These are phyloP conservation scores for Salminus brasiliensis DNA, from an alignment of 2,113 vertebrate species.

Conservation along the genomic window DNA sequence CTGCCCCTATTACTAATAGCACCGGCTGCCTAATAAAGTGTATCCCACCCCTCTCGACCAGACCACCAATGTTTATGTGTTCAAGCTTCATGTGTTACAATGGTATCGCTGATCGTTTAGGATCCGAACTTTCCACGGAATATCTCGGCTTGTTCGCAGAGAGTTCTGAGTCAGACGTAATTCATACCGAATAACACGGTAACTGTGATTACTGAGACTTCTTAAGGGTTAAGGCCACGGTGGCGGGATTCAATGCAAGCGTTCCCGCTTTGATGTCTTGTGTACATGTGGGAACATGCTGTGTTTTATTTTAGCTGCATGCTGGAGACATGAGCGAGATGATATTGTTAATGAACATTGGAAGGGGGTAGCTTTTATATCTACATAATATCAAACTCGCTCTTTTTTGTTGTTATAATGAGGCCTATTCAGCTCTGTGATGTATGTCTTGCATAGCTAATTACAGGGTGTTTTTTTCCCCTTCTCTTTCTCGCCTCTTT, in stretches of 20 bases:
- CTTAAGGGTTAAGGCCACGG: background rate
- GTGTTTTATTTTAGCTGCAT: slow-evolving; percentile 60
- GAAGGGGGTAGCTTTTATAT: slow-evolving; percentile 70
- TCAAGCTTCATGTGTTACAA: too few relatives aligned
- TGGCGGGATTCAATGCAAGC: background rate
- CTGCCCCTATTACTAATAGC: too few relatives aligned
- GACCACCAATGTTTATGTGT: too few relatives aligned
- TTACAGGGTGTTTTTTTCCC: slow-evolving; percentile 74
- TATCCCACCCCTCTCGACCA: too few relatives aligned
- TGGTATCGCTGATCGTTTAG: too few relatives aligned
- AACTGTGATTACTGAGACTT: background rate
- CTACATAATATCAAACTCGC: slow-evolving; percentile 77
- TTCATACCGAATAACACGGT: background rate
- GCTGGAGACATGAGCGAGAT: slow-evolving; percentile 58
- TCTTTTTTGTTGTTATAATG: slow-evolving; percentile 68
- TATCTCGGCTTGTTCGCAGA: too few relatives aligned
- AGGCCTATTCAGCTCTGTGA: slow-evolving; percentile 73
- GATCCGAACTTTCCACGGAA: too few relatives aligned
- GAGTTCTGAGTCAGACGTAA: background rate
- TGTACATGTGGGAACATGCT: slow-evolving; percentile 15
- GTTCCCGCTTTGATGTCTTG: slow-evolving; percentile 1
- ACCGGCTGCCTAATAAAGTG: too few relatives aligned
- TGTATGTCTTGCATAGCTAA: slow-evolving; percentile 75
- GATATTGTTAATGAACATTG: slow-evolving; percentile 72
- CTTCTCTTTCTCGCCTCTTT: slow-evolving; percentile 52